These are phyloP conservation scores for Pelosia muscerda DNA, from an alignment of 2,888 invertebrate species.

Conservation along the genomic window DNA sequence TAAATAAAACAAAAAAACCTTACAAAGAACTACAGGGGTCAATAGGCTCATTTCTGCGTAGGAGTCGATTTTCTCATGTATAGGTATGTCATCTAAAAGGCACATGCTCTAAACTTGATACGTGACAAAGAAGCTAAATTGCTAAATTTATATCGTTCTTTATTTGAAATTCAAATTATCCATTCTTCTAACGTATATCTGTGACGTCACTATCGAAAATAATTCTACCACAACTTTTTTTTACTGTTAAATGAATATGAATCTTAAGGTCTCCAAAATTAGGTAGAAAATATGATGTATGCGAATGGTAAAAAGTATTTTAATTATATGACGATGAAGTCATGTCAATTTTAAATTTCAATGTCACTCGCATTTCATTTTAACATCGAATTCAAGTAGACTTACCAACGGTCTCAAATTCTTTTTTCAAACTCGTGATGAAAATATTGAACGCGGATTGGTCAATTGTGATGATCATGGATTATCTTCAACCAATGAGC, in stretches of 20 bases:
- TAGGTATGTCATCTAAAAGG: conserved; percentile 5
- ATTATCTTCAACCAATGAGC: background rate
- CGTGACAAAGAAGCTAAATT: background rate
- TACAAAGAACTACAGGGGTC: background rate
- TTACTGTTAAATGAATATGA: background rate
- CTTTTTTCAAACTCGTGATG: background rate
- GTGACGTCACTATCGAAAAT: background rate
- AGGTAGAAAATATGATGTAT: background rate
- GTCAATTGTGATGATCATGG: background rate
- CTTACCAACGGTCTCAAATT: background rate
- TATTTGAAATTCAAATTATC: conserved; percentile 1
- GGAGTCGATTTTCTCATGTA: conserved; percentile 1
- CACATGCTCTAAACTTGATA: background rate
- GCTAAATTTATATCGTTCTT: conserved; percentile 1
- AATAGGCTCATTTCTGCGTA: background rate
- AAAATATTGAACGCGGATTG: background rate
- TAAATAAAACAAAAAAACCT: too few relatives aligned
- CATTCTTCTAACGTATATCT: background rate
- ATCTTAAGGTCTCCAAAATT: background rate
- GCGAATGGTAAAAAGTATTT: background rate
- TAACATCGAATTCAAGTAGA: background rate
- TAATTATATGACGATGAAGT: background rate
- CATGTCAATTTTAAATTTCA: background rate
- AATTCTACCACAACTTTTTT: background rate
- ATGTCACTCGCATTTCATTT: background rate